Percentiles rank a stretch among this genome's conserved stretches.
Evolutionary conservation across 2,888 invertebrate species (phyloP).

Genomic region (Uropetala carovei): DNA sequence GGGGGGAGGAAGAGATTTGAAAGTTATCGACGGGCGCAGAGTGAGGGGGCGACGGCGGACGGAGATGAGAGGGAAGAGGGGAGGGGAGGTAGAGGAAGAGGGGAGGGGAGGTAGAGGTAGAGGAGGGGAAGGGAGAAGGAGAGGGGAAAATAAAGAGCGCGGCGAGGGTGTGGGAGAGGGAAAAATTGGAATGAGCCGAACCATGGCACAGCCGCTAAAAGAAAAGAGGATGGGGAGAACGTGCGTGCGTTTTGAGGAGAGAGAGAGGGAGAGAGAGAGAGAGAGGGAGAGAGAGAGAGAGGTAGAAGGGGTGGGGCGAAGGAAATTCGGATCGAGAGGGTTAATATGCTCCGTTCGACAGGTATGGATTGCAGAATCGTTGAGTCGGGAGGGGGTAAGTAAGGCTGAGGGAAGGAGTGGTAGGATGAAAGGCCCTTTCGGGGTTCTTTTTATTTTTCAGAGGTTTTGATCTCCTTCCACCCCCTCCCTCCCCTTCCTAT

Average conservation of each 20-base stretch:
- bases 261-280: too few species aligned
- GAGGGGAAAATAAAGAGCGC: background rate
- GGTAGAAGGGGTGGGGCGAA: background rate
- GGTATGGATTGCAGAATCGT: background rate
- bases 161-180: background rate
- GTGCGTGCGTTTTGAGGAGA: too few species aligned
- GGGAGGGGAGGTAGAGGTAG: background rate
- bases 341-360: background rate
- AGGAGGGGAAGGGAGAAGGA: background rate
- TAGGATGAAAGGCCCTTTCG: background rate
- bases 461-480: background rate
- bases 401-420: too few species aligned
- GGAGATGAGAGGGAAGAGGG: background rate
- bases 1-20: background rate
- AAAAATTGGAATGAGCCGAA: background rate
- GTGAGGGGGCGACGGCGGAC: background rate
- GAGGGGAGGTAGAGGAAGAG: background rate
- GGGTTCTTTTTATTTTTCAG: background rate
- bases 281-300: background rate
- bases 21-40: background rate
- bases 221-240: too few species aligned
- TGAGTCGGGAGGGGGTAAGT: background rate
- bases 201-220: too few species aligned
- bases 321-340: conserved; percentile 23
- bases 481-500: background rate